Percentiles rank a stretch among this genome's conserved stretches.
phyloP scores from a whole-genome alignment of 2,113 vertebrate genomes.

The Pseudonaja textilis region DNA sequence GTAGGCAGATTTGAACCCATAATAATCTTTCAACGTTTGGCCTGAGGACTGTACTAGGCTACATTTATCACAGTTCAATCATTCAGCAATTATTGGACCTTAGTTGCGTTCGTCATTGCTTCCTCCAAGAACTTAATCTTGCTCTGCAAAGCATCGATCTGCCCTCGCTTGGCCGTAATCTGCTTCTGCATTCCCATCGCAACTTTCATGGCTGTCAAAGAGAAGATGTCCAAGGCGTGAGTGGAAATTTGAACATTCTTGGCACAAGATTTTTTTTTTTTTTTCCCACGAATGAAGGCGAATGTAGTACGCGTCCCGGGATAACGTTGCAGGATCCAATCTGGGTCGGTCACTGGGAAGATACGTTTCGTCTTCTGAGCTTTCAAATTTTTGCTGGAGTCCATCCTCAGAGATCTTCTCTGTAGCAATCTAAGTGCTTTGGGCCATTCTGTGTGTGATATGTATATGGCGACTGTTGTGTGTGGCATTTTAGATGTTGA shows the following conservation, averaged over 20 bases:
- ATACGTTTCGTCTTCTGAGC: no score
- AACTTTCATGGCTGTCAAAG: slow-evolving; percentile 75
- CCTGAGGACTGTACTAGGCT: not conserved
- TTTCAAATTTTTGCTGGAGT: no score
- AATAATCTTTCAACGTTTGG: not conserved
- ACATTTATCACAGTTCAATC: not conserved
- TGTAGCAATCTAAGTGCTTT: no score
- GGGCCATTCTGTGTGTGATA: no score
- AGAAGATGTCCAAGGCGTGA: not conserved
- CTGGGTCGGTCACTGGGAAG: no score
- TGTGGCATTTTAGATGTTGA: no score
- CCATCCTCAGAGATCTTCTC: no score
- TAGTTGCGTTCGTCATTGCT: slow-evolving; percentile 66
- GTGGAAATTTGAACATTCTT: not conserved
- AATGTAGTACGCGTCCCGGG: no score
- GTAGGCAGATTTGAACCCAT: not conserved
- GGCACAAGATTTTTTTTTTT: not conserved
- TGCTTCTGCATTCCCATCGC: slow-evolving; percentile 83
- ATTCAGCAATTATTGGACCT: slow-evolving; percentile 64
- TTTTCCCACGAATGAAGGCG: not conserved
- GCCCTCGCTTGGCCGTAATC: slow-evolving; percentile 80
- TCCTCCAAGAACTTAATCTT: slow-evolving; percentile 84
- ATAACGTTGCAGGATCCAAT: no score
- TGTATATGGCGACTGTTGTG: no score
- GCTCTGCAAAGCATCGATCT: slow-evolving; percentile 79